Conservation (phyloP, 2,888 invertebrate genomes). For the Panzeria rudis region DNA sequence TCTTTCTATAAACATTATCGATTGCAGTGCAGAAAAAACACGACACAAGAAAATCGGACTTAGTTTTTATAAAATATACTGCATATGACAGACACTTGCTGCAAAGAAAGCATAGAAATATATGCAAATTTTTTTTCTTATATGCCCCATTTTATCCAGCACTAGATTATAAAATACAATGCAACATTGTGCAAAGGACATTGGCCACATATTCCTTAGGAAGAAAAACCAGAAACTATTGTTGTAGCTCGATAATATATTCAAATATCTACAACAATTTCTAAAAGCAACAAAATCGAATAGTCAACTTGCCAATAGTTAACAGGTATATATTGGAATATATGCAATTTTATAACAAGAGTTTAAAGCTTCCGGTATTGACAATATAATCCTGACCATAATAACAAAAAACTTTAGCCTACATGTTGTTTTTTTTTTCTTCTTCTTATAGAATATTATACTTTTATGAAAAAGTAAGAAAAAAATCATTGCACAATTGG, state of each 20-base stretch:
- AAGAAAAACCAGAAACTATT: conserved; percentile 27
- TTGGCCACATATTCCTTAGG: conserved; percentile 15
- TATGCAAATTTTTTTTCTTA: neutral
- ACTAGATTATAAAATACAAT: conserved; percentile 41
- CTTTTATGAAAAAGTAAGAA: neutral
- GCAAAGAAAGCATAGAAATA: neutral
- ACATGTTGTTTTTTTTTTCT: neutral
- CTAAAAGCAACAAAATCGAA: conserved; percentile 19
- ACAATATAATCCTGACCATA: conserved; percentile 43
- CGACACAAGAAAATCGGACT: neutral
- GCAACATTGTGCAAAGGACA: conserved; percentile 26
- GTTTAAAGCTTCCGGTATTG: conserved; percentile 65
- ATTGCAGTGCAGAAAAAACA: neutral
- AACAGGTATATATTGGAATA: conserved; percentile 54
- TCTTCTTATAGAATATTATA: neutral
- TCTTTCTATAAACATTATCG: neutral
- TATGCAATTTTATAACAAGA: neutral
- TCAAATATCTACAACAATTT: conserved; percentile 51
- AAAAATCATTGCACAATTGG: neutral
- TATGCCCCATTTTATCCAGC: conserved; percentile 11
- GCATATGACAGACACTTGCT: conserved; percentile 25
- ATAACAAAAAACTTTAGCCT: conserved; percentile 22
- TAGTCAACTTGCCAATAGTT: conserved; percentile 40
- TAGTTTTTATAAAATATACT: conserved; percentile 8
- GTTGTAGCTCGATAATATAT: conserved; percentile 50